Evolutionary conservation across 1,140 invertebrate genomes (phyloP).

Genomic region (Drosophila kohkoa): DNA sequence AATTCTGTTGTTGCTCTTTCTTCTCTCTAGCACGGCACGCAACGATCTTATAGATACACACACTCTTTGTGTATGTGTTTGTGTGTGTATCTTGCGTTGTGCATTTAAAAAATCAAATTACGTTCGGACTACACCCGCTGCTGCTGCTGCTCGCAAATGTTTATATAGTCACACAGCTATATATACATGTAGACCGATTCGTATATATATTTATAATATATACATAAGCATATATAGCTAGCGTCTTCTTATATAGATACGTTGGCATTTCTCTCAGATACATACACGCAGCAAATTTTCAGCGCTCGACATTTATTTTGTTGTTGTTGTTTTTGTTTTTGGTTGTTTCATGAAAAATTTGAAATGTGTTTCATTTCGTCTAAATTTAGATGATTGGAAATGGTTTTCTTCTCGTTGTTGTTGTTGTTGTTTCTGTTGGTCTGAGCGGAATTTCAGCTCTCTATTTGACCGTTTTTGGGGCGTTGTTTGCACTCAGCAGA

Average conservation of each 20-base stretch:
- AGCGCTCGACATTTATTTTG: slow-evolving; percentile 64
- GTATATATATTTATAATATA: slow-evolving; percentile 35
- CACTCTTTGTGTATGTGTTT: too few species aligned
- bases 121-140: slow-evolving; percentile 67
- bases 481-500: slow-evolving; percentile 57
- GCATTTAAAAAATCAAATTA: slow-evolving; percentile 76
- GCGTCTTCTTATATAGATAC: slow-evolving; percentile 24
- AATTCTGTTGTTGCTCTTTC: slow-evolving; percentile 24
- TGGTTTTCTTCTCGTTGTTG: slow-evolving; percentile 47
- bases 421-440: slow-evolving; percentile 32
- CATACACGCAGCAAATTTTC: slow-evolving; percentile 58
- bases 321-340: not conserved
- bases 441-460: slow-evolving; percentile 53
- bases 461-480: slow-evolving; percentile 60
- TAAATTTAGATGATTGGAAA: slow-evolving; percentile 82
- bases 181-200: slow-evolving; percentile 30
- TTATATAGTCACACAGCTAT: slow-evolving; percentile 54
- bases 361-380: slow-evolving; percentile 83
- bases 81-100: slow-evolving; percentile 52
- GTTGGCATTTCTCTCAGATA: slow-evolving; percentile 69
- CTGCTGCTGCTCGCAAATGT: slow-evolving; percentile 60
- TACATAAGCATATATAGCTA: slow-evolving; percentile 25
- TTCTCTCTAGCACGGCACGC: slow-evolving; percentile 25
- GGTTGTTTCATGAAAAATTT: slow-evolving; percentile 75
- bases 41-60: slow-evolving; percentile 68